Conservation (phyloP, 2,113 vertebrate genomes). For the Cardinalis cardinalis region DNA sequence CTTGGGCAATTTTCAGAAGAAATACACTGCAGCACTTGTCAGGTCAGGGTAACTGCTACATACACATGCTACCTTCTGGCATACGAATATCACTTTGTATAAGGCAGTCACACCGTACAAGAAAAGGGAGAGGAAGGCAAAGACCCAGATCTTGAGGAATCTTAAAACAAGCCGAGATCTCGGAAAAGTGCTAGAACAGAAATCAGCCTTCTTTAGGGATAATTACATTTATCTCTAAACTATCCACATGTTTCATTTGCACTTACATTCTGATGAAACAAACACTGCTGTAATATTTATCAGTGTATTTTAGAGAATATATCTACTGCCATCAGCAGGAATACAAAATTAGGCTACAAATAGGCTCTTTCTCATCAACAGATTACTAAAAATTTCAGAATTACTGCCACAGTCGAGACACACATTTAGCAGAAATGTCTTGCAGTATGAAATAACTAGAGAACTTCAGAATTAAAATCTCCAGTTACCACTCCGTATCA, state of each 20-base stretch:
- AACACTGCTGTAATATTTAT: background rate
- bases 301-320: background rate
- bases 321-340: background rate
- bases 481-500: background rate
- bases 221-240: background rate
- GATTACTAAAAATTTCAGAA: background rate
- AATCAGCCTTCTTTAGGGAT: background rate
- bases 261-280: background rate
- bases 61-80: conserved; percentile 36
- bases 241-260: background rate
- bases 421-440: background rate
- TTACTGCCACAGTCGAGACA: background rate
- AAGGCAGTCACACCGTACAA: conserved; percentile 5
- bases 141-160: background rate
- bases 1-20: conserved; percentile 44
- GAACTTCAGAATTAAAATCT: background rate
- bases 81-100: conserved; percentile 40
- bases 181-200: background rate
- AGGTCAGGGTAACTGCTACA: conserved; percentile 33
- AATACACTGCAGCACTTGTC: conserved; percentile 37
- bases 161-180: background rate
- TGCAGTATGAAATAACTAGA: background rate
- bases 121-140: background rate
- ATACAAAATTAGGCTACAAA: background rate
- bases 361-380: background rate